A percentile compares a stretch with the other conserved stretches of the same genome.
Conservation (phyloP, 1,140 invertebrate genomes). For the Brachionus paranguensis region DNA sequence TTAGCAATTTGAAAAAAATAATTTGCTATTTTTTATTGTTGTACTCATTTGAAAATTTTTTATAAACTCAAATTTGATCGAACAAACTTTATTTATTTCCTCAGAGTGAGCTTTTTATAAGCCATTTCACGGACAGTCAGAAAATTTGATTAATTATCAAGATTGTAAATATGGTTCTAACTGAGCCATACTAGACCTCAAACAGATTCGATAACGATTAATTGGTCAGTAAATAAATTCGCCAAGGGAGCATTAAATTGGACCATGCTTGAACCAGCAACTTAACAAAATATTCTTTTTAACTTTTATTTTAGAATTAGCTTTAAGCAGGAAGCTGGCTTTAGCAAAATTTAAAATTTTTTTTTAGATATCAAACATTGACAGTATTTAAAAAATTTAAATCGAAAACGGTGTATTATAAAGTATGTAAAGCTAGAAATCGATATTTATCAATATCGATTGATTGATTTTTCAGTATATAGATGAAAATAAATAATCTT, state of each 20-base stretch:
- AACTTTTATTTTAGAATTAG: neutral
- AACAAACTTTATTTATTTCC: neutral
- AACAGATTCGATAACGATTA: neutral
- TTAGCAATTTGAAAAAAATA: neutral
- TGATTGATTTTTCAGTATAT: slow-evolving; percentile 1
- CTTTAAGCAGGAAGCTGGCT: neutral
- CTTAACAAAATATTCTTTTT: neutral
- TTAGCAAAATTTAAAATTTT: neutral
- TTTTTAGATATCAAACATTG: neutral
- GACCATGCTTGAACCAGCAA: neutral
- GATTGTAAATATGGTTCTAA: neutral
- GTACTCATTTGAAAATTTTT: neutral
- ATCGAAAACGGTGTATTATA: neutral
- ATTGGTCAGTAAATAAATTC: neutral
- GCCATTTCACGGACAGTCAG: neutral
- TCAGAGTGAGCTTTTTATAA: neutral
- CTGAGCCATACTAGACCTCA: neutral
- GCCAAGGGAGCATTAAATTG: neutral
- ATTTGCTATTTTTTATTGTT: neutral
- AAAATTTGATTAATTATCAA: neutral
- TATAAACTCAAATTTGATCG: neutral
- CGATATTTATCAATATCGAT: slow-evolving; percentile 31
- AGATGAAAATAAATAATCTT: slow-evolving; percentile 11
- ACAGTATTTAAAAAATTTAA: neutral
- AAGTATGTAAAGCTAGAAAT: neutral